phyloP scores from a whole-genome alignment of 2,113 vertebrate species.

The Synodontis membranacea region DNA sequence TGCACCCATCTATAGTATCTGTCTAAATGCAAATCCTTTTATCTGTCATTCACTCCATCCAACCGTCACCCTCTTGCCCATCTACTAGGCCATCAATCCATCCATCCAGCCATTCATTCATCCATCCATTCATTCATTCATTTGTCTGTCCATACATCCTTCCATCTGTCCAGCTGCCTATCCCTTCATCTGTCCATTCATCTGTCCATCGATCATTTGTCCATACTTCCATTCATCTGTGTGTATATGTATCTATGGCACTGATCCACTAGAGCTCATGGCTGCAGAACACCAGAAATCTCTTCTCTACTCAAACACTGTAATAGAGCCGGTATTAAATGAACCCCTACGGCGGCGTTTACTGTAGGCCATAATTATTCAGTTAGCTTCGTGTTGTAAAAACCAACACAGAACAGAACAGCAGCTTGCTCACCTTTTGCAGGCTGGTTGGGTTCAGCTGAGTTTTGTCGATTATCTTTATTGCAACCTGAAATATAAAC shows the following conservation, averaged over 20 bases:
- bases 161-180: neutral
- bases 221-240: too few relatives aligned
- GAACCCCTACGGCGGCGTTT: neutral
- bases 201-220: too few relatives aligned
- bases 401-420: neutral
- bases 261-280: neutral
- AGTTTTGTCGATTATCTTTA: slow-evolving; percentile 81
- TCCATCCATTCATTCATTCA: neutral
- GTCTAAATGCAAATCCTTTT: neutral
- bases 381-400: neutral
- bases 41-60: too few relatives aligned
- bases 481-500: slow-evolving; percentile 71
- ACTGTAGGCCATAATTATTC: neutral
- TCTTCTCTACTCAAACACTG: neutral
- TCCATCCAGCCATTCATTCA: neutral
- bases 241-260: neutral
- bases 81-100: too few relatives aligned
- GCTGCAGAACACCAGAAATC: neutral
- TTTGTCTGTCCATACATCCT: too few relatives aligned
- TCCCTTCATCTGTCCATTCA: too few relatives aligned
- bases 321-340: neutral
- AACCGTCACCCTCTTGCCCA: too few relatives aligned
- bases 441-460: slow-evolving; percentile 80
- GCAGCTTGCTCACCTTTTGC: slow-evolving; percentile 70
- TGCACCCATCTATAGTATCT: neutral